Evolutionary conservation across 2,113 vertebrate species (phyloP).

Genomic region (Progne subis): DNA sequence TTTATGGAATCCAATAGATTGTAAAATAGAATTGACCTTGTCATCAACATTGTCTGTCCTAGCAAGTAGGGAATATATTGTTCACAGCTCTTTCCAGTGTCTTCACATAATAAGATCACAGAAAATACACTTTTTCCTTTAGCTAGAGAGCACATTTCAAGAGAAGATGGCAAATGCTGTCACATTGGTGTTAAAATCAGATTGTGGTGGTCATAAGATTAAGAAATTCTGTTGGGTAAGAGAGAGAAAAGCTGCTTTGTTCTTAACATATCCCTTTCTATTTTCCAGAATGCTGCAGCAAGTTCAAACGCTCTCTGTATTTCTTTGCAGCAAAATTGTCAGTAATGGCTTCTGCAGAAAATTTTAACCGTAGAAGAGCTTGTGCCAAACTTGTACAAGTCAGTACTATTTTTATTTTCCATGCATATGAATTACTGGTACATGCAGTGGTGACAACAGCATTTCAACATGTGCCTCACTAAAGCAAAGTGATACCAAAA

Average conservation of each 20-base stretch:
- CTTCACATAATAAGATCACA: not conserved
- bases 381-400: not conserved
- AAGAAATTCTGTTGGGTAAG: not conserved
- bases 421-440: not conserved
- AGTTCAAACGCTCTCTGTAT: not conserved
- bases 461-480: not conserved
- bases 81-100: not conserved
- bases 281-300: conserved; percentile 5
- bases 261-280: not conserved
- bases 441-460: not conserved
- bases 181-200: not conserved
- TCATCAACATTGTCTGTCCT: not conserved
- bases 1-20: not conserved
- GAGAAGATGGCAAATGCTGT: not conserved
- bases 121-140: conserved; percentile 14
- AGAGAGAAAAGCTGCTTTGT: conserved; percentile 49
- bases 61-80: not conserved
- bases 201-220: not conserved
- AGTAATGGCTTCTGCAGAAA: not conserved
- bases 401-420: conserved; percentile 5
- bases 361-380: not conserved
- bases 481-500: not conserved
- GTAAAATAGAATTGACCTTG: conserved; percentile 9
- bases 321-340: conserved; percentile 11
- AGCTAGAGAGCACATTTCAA: not conserved